Evolutionary conservation across 1,140 invertebrate genomes (phyloP).

Genomic region (Holcopasites calliopsidis): DNA sequence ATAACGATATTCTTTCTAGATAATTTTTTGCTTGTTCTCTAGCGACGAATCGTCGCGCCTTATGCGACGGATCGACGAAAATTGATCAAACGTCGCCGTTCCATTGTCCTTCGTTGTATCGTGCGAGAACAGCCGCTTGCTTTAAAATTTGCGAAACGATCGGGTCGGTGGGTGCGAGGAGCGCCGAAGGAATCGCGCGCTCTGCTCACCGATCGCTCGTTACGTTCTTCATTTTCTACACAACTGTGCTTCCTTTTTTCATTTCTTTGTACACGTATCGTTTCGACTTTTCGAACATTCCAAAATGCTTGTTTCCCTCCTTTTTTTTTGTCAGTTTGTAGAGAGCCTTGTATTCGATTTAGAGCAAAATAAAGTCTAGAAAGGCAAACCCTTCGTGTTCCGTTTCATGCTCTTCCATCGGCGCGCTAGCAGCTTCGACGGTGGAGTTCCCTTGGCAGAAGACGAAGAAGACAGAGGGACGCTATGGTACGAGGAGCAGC

Average conservation of each 20-base stretch:
- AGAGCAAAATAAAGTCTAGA: slow-evolving; percentile 81
- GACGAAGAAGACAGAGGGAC: background rate
- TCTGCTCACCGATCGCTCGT: slow-evolving; percentile 45
- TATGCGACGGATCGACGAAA: too few species aligned
- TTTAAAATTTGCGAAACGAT: slow-evolving; percentile 39
- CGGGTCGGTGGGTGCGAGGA: background rate
- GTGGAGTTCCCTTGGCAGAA: too few species aligned
- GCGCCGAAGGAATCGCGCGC: background rate
- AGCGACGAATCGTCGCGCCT: slow-evolving; percentile 43
- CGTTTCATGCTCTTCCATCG: background rate
- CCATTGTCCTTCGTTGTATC: slow-evolving; percentile 58
- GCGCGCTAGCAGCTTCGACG: background rate
- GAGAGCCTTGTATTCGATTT: slow-evolving; percentile 79
- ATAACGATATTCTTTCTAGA: slow-evolving; percentile 78
- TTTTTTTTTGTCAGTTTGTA: slow-evolving; percentile 76
- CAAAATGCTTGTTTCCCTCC: slow-evolving; percentile 75
- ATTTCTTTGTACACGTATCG: slow-evolving; percentile 64
- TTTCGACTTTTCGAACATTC: slow-evolving; percentile 76
- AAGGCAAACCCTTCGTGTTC: slow-evolving; percentile 69
- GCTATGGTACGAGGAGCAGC: background rate
- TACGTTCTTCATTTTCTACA: slow-evolving; percentile 31
- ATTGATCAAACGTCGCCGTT: background rate
- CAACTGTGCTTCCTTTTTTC: slow-evolving; percentile 61
- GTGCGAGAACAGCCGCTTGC: slow-evolving; percentile 41
- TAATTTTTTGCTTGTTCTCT: slow-evolving; percentile 63